Evolutionary conservation across 2,888 invertebrate species (phyloP).

Genomic region (Griposia aprilina): DNA sequence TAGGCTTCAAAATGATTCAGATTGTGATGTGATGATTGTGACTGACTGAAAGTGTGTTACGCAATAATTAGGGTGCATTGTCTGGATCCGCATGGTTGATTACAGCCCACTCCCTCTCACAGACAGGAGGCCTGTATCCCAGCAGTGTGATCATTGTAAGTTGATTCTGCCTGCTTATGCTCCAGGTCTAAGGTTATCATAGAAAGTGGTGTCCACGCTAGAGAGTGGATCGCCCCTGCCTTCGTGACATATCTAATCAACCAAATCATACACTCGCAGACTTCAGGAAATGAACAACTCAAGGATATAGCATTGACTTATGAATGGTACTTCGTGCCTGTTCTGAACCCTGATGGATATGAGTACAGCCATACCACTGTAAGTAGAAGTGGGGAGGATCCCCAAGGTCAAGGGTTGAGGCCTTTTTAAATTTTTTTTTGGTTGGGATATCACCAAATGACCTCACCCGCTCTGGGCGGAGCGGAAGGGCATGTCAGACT

Average conservation of each 20-base stretch:
- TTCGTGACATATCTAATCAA: constrained; percentile 90
- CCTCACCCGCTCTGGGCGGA: too few relatives aligned
- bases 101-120: background rate
- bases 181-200: constrained; percentile 81
- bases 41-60: too few relatives aligned
- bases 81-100: background rate
- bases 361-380: constrained; percentile 54
- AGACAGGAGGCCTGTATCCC: too few relatives aligned
- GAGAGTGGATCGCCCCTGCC: constrained; percentile 93
- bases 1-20: too few relatives aligned
- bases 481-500: too few relatives aligned
- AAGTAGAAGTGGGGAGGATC: background rate
- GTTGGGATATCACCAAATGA: too few relatives aligned
- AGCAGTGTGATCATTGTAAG: fast-evolving
- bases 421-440: too few relatives aligned
- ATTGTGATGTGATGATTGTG: too few relatives aligned
- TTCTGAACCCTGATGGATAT: constrained; percentile 73
- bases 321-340: constrained; percentile 63
- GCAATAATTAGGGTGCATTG: too few relatives aligned
- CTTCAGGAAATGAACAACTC: constrained; percentile 2
- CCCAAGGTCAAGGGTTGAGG: too few relatives aligned
- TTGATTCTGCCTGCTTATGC: background rate
- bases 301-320: constrained; percentile 46
- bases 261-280: constrained; percentile 82
- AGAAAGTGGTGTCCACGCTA: constrained; percentile 92